Base-by-base conservation (phyloP, 2,113 vertebrate genomes). In the Psittacus erithacus region DNA sequence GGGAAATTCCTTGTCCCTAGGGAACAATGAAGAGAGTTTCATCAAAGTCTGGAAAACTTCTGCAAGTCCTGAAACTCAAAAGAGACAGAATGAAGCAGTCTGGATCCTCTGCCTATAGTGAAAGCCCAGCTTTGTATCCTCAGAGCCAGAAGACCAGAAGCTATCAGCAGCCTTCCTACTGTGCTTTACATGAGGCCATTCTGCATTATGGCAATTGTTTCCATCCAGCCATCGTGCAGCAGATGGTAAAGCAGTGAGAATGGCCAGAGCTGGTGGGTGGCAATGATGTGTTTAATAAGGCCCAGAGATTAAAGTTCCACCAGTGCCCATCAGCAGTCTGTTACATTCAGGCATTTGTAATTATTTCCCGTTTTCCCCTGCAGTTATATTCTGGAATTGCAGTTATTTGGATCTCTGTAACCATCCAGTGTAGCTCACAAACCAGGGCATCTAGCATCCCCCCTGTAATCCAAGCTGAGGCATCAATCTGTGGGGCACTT, bases 201-300 rank as follows among this genome's bases (percentile, higher is more conserved):
- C 68, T 75, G 64, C 53, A 88, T 94, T 67, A 94, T 67, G 93
- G 88, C 77, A 88, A 90, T 93, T 23, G 70, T 75, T 74, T 53
- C 94, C 82, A 88, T 62, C 55, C 90, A 94, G 68, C 71, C 76
- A 25, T 93, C 92, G 76, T 78, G 64, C 67, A 94, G 35, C 95
- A 96, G 96, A 96, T 97, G 96, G 95, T 76, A 92, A 84, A 90
- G 90, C 85, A 90, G 69, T 57, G 78, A 84, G 92, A 93, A 52
- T 75, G 82, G 87, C 92, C 92, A 60, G 82, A 93, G 85, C 95
- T 70, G 67, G 79, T 92, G 88, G 92, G 93, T 88, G 90, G 92
- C 2, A 0, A 35, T 68, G 82, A 86, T 92, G 41, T 85, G 57
- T 90, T 96, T 86, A 64, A 78, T 75, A 84, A 25, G 20, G 59